These are phyloP conservation scores for Chloroclystis v-ata DNA, from an alignment of 2,888 invertebrate genomes.

Conservation along the genomic window DNA sequence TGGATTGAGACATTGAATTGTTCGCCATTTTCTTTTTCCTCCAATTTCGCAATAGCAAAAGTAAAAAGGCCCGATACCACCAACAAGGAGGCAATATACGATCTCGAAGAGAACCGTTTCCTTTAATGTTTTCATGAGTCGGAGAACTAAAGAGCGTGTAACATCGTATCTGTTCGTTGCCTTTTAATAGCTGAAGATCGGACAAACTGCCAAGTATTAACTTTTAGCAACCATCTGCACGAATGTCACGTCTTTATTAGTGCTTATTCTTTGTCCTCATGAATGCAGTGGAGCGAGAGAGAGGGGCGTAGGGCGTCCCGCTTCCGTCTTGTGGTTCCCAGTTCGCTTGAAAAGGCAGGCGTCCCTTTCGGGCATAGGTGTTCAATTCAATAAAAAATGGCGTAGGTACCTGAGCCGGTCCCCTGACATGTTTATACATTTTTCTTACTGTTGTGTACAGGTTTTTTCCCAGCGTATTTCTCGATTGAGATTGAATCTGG, in stretches of 20 bases:
- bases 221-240: slow-evolving; percentile 76
- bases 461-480: slow-evolving; percentile 65
- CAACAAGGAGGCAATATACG: slow-evolving; percentile 64
- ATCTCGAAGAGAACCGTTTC: slow-evolving; percentile 59
- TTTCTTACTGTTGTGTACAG: slow-evolving; percentile 67
- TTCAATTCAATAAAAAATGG: slow-evolving; percentile 75
- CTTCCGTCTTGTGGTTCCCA: slow-evolving; percentile 41
- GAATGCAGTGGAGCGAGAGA: slow-evolving; percentile 57
- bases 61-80: slow-evolving; percentile 66
- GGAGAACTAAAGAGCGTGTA: slow-evolving; percentile 69
- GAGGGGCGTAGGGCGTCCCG: slow-evolving; percentile 44
- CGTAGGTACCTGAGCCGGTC: slow-evolving; percentile 75
- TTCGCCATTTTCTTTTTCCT: slow-evolving; percentile 68
- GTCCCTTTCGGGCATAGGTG: slow-evolving; percentile 69
- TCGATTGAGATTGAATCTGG: slow-evolving; percentile 71
- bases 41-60: slow-evolving; percentile 67
- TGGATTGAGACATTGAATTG: slow-evolving; percentile 72
- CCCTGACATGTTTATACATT: slow-evolving; percentile 74
- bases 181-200: slow-evolving; percentile 68
- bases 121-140: slow-evolving; percentile 73
- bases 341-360: slow-evolving; percentile 50
- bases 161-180: slow-evolving; percentile 68
- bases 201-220: slow-evolving; percentile 72
- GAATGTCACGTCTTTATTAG: slow-evolving; percentile 76
- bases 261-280: slow-evolving; percentile 74